phyloP scores from a whole-genome alignment of 2,888 invertebrate species.

The Apoderus coryli region DNA sequence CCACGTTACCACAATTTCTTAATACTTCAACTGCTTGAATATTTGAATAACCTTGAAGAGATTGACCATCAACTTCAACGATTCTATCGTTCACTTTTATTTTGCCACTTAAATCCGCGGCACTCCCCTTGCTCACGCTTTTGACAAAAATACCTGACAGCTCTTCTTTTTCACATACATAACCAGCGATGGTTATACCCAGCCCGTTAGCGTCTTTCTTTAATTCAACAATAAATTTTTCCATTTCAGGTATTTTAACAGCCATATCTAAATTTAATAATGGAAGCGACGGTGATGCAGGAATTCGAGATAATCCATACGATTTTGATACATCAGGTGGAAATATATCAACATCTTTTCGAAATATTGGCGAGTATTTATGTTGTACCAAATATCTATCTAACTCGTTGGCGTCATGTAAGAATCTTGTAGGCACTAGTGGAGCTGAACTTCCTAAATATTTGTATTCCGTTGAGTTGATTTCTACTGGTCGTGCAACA shows the following conservation, averaged over 20 bases:
- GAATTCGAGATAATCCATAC: slow-evolving; percentile 27
- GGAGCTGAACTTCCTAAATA: slow-evolving; percentile 43
- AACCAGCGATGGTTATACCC: slow-evolving; percentile 92
- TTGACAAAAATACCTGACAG: slow-evolving; percentile 98
- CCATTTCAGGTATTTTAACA: slow-evolving; percentile 76
- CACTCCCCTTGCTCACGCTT: slow-evolving; percentile 91
- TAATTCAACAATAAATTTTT: slow-evolving; percentile 84
- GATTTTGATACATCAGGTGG: slow-evolving; percentile 31
- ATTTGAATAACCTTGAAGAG: slow-evolving; percentile 90
- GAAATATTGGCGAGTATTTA: slow-evolving; percentile 61
- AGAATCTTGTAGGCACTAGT: slow-evolving; percentile 52
- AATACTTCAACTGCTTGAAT: slow-evolving; percentile 95
- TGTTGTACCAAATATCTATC: slow-evolving; percentile 76
- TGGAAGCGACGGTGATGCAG: slow-evolving; percentile 34
- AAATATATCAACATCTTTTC: slow-evolving; percentile 23
- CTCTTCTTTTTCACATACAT: slow-evolving; percentile 96
- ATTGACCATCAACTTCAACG: slow-evolving; percentile 91
- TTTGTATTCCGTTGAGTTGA: slow-evolving; percentile 41
- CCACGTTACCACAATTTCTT: slow-evolving; percentile 83
- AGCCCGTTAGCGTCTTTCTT: slow-evolving; percentile 87
- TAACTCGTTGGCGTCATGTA: slow-evolving; percentile 76
- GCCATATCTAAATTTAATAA: slow-evolving; percentile 35
- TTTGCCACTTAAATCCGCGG: slow-evolving; percentile 82
- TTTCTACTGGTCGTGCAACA: slow-evolving; percentile 84
- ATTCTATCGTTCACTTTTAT: slow-evolving; percentile 97